Evolutionary conservation across 2,113 vertebrate genomes (phyloP).

Genomic region (Ochotona princeps): DNA sequence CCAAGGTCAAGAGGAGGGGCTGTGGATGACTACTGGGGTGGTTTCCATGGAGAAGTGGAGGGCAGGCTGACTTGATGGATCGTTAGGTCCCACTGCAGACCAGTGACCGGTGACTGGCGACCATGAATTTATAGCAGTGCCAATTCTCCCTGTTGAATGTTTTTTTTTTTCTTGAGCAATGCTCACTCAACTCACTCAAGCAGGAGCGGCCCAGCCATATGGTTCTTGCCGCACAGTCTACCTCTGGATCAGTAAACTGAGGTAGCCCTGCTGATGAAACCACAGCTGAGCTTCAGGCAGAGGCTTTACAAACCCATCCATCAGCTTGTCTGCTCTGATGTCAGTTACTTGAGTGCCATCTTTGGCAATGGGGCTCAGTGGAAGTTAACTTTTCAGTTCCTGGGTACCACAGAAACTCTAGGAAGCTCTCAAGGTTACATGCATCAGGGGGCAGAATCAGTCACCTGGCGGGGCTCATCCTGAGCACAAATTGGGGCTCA

Average conservation of each 20-base stretch:
- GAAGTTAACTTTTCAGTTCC: neutral
- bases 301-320: neutral
- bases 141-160: constrained; percentile 3
- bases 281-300: neutral
- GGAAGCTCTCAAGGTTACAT: neutral
- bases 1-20: neutral
- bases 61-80: neutral
- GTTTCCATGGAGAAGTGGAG: neutral
- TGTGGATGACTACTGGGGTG: too few species aligned
- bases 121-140: neutral
- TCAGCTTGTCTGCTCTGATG: constrained; percentile 44
- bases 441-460: neutral
- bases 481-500: neutral
- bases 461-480: neutral
- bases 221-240: neutral
- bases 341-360: neutral
- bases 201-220: constrained; percentile 27
- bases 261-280: constrained; percentile 18
- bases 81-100: neutral
- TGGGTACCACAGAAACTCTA: neutral
- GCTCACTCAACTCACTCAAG: constrained; percentile 36
- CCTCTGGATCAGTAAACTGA: constrained; percentile 51
- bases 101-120: constrained; percentile 12
- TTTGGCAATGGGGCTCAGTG: neutral
- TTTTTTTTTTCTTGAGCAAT: constrained; percentile 36